A percentile compares a stretch with the other conserved stretches of the same genome.
phyloP scores from a whole-genome alignment of 2,797 vertebrate species.

The Trichosurus vulpecula region DNA sequence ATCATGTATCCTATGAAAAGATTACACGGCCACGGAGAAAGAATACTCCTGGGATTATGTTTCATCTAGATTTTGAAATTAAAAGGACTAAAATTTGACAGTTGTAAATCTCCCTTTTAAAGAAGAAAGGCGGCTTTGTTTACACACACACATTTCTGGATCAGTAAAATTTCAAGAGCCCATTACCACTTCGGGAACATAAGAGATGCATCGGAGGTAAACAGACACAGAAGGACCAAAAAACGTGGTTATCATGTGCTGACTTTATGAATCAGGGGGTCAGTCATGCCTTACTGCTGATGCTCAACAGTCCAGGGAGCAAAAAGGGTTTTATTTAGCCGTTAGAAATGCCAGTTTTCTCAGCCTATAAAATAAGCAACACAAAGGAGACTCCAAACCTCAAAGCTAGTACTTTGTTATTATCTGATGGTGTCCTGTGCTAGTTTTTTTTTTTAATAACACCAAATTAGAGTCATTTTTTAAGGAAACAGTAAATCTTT shows the following conservation, averaged over 20 bases:
- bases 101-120: conserved; percentile 70
- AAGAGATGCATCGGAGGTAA: neutral
- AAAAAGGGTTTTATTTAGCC: neutral
- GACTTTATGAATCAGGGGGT: neutral
- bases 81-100: conserved; percentile 71
- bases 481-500: neutral
- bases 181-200: neutral
- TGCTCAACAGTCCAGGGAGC: neutral
- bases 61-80: conserved; percentile 81
- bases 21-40: conserved; percentile 74
- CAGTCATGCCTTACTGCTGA: neutral
- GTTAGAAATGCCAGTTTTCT: neutral
- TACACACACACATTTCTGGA: conserved; percentile 29
- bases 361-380: neutral
- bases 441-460: neutral
- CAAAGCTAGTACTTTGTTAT: rapidly evolving
- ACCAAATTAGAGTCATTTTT: neutral
- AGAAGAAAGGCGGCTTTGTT: conserved; percentile 40
- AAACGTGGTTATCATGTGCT: neutral
- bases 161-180: conserved; percentile 37
- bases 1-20: conserved; percentile 82
- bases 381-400: neutral
- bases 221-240: neutral
- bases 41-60: conserved; percentile 73
- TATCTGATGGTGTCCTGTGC: neutral